Evolutionary conservation across 1,140 invertebrate species (phyloP).

Genomic region (Psix sp.): DNA sequence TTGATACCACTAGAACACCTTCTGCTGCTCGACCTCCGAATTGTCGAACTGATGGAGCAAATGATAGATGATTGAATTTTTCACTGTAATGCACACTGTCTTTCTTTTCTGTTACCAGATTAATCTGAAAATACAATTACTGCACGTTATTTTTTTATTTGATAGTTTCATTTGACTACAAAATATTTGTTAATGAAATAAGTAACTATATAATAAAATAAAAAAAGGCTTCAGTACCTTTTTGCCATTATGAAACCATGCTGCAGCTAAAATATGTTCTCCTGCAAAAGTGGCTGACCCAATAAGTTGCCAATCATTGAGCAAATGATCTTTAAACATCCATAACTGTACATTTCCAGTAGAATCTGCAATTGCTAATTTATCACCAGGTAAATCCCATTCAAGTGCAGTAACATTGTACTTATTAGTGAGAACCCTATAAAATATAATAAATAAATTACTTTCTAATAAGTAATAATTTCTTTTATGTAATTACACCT

Average conservation of each 20-base stretch:
- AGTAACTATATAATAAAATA: neutral
- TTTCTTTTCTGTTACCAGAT: constrained; percentile 84
- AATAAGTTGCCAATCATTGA: constrained; percentile 87
- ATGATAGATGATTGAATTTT: constrained; percentile 87
- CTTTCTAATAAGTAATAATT: neutral
- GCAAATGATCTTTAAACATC: constrained; percentile 85
- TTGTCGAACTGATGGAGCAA: constrained; percentile 88
- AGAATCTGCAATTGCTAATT: constrained; percentile 85
- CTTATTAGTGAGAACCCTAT: constrained; percentile 78
- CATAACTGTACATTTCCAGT: constrained; percentile 87
- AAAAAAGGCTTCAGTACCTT: constrained; percentile 75
- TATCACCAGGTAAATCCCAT: constrained; percentile 89
- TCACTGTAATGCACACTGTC: constrained; percentile 88
- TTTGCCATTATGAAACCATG: constrained; percentile 91
- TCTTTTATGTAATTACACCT: too few species aligned
- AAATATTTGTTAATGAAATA: neutral
- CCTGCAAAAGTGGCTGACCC: constrained; percentile 79
- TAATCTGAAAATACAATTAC: constrained; percentile 61
- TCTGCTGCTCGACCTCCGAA: constrained; percentile 90
- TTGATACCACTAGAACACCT: constrained; percentile 88
- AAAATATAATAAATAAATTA: constrained; percentile 39
- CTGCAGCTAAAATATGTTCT: constrained; percentile 87
- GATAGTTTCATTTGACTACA: too few species aligned
- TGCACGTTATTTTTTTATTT: neutral
- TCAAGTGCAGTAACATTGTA: constrained; percentile 85